Percentiles rank a stretch among this genome's conserved stretches.
phyloP scores from a whole-genome alignment of 92 coral and sea anemone genomes.

The Phenganax subtilis region DNA sequence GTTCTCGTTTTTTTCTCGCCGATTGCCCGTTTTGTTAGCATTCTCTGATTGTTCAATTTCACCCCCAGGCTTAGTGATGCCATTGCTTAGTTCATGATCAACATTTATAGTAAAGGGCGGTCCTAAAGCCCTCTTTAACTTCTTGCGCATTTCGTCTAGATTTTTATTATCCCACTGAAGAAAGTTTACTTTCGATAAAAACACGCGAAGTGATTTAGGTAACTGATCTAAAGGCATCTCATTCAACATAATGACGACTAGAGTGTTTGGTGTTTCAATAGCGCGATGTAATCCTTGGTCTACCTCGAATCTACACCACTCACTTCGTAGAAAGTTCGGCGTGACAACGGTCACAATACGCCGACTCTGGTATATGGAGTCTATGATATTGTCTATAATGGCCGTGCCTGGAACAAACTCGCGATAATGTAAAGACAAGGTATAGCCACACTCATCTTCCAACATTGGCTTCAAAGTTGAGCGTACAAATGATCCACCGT shows the following conservation, averaged over 20 bases:
- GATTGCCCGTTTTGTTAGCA: no score
- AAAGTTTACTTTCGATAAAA: neutral
- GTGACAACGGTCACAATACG: slow-evolving; percentile 67
- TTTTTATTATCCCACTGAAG: slow-evolving; percentile 17
- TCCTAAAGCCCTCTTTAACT: slow-evolving; percentile 22
- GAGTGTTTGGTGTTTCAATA: slow-evolving; percentile 22
- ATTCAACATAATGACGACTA: slow-evolving; percentile 27
- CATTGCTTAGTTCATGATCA: neutral
- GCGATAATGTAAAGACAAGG: slow-evolving; percentile 64
- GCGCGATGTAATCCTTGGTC: slow-evolving; percentile 60
- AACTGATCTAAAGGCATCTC: slow-evolving; percentile 18
- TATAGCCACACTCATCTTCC: slow-evolving; percentile 56
- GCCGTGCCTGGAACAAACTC: slow-evolving; percentile 71
- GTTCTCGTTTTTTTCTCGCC: no score
- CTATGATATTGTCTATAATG: slow-evolving; percentile 67
- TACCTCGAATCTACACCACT: slow-evolving; percentile 69
- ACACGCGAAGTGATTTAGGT: slow-evolving; percentile 25
- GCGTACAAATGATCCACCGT: slow-evolving; percentile 58
- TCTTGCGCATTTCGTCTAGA: slow-evolving; percentile 26
- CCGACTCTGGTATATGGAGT: slow-evolving; percentile 65
- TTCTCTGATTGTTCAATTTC: no score
- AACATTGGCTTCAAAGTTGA: slow-evolving; percentile 49
- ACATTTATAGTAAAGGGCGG: neutral
- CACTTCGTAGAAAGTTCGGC: slow-evolving; percentile 68
- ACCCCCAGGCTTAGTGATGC: no score